Evolutionary conservation across 2,888 invertebrate species (phyloP).

Genomic region (Galerucella calmariensis): DNA sequence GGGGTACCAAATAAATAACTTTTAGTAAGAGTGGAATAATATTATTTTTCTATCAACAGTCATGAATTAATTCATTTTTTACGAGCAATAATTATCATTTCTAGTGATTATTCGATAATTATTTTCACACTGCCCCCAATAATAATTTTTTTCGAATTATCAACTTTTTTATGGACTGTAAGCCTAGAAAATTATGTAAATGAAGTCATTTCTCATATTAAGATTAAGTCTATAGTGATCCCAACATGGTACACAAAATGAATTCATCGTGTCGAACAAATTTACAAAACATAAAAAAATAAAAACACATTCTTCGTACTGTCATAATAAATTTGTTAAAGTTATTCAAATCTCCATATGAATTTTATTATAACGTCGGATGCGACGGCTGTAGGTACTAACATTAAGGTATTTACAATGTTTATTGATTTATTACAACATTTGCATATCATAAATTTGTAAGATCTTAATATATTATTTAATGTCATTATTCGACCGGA

Average conservation of each 20-base stretch:
- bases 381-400: slow-evolving; percentile 48
- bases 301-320: slow-evolving; percentile 43
- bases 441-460: slow-evolving; percentile 53
- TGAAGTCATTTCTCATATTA: slow-evolving; percentile 22
- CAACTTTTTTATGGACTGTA: too few relatives aligned
- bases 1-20: too few relatives aligned
- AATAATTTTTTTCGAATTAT: too few relatives aligned
- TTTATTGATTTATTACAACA: slow-evolving; percentile 53
- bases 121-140: too few relatives aligned
- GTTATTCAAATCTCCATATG: slow-evolving; percentile 46
- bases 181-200: slow-evolving; percentile 2
- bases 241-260: slow-evolving; percentile 28
- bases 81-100: too few relatives aligned
- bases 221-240: slow-evolving; percentile 23
- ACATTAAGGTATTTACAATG: slow-evolving; percentile 48
- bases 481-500: slow-evolving; percentile 50
- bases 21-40: too few relatives aligned
- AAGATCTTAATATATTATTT: slow-evolving; percentile 56
- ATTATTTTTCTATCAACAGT: too few relatives aligned
- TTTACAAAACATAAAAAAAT: slow-evolving; percentile 41
- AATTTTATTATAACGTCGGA: slow-evolving; percentile 49
- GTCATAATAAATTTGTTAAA: slow-evolving; percentile 45
- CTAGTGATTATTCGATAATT: too few relatives aligned
- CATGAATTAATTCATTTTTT: too few relatives aligned
- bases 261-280: slow-evolving; percentile 45